Percentiles rank a stretch among this genome's conserved stretches.
Conservation (phyloP, 64 coral and sea anemone genomes). For the Anthopleura sola region DNA sequence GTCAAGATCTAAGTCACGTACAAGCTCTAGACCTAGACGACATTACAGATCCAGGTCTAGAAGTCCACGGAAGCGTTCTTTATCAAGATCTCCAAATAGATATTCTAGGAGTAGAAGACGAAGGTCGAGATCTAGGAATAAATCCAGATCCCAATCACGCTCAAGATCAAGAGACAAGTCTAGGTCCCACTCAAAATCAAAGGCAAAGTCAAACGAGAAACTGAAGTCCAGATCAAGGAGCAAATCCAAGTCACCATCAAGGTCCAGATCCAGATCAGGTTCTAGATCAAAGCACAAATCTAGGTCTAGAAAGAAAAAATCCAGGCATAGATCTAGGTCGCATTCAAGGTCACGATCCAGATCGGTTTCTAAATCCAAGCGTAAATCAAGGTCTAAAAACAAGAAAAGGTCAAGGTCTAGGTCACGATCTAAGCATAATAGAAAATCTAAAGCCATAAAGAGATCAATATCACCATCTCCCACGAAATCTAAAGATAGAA, state of each 20-base stretch:
- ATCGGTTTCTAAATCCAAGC: background rate
- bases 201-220: background rate
- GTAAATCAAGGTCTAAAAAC: background rate
- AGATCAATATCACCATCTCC: constrained; percentile 5
- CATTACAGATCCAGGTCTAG: constrained; percentile 34
- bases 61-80: constrained; percentile 40
- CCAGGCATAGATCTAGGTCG: constrained; percentile 18
- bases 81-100: constrained; percentile 32
- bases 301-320: background rate
- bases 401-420: constrained; percentile 21
- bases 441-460: background rate
- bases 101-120: constrained; percentile 33
- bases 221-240: constrained; percentile 12
- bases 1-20: constrained; percentile 63
- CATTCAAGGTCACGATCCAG: background rate
- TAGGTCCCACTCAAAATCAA: background rate
- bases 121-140: constrained; percentile 29
- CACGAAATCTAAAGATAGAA: constrained; percentile 4
- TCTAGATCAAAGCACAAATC: background rate
- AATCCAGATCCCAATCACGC: background rate
- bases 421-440: too few species aligned
- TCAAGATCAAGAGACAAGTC: background rate
- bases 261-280: background rate
- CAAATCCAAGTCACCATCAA: background rate
- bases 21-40: constrained; percentile 14